These are phyloP conservation scores for Chunga burmeisteri DNA, from an alignment of 2,113 vertebrate species.

Conservation along the genomic window DNA sequence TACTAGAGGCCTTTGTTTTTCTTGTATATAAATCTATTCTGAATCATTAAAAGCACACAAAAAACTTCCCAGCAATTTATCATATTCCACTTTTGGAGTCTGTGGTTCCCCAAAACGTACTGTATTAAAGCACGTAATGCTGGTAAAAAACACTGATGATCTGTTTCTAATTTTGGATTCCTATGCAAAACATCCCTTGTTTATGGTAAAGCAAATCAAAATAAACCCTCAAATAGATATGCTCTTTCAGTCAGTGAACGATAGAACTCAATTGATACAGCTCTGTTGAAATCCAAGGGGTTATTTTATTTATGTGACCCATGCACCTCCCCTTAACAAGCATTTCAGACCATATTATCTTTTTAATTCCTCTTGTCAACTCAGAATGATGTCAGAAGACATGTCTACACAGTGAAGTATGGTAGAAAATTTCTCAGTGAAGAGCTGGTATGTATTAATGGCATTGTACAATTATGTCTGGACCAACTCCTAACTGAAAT, in stretches of 20 bases:
- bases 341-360: neutral
- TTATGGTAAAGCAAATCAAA: neutral
- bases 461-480: neutral
- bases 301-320: neutral
- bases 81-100: neutral
- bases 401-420: neutral
- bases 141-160: neutral
- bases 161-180: neutral
- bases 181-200: neutral
- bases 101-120: neutral
- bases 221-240: neutral
- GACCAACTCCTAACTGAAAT: neutral
- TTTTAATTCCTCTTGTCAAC: neutral
- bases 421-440: neutral
- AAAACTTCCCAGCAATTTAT: neutral
- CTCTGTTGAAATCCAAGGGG: neutral
- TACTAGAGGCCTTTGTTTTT: neutral
- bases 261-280: neutral
- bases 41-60: neutral
- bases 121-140: neutral
- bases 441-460: neutral
- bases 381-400: neutral
- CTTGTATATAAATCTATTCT: neutral
- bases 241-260: neutral
- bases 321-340: neutral